Percentiles rank a stretch among this genome's conserved stretches.
These are phyloP conservation scores for Clarias macrocephalus DNA, from an alignment of 2,113 vertebrate genomes.

Conservation along the genomic window DNA sequence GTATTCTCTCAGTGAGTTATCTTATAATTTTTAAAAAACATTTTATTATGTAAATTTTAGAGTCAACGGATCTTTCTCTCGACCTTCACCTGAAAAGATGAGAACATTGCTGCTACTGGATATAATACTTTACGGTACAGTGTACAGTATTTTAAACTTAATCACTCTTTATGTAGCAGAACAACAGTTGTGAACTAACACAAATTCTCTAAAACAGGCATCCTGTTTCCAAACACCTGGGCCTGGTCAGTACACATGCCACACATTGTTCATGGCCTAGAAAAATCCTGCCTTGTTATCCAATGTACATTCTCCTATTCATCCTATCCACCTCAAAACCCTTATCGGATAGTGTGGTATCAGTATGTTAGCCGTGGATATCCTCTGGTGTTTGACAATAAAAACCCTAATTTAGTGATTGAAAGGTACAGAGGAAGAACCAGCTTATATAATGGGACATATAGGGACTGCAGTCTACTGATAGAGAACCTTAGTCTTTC, in stretches of 20 bases:
- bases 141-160: not conserved
- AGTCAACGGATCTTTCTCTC: not conserved
- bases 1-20: not conserved
- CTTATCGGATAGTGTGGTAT: conserved; percentile 64
- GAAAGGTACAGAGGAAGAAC: conserved; percentile 45
- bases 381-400: conserved; percentile 58
- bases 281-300: conserved; percentile 64
- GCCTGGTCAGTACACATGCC: conserved; percentile 58
- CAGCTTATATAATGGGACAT: accelerated
- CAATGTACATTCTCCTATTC: conserved; percentile 61
- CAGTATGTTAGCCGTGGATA: conserved; percentile 42
- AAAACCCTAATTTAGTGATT: not conserved
- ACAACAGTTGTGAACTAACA: not conserved
- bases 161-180: not conserved
- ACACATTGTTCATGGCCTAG: conserved; percentile 45
- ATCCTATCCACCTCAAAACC: conserved; percentile 19
- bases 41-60: not conserved
- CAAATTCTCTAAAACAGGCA: conserved; percentile 39
- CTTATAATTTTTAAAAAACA: not conserved
- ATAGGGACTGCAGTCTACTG: conserved; percentile 49
- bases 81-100: conserved; percentile 16
- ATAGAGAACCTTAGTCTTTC: conserved; percentile 27
- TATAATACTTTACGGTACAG: conserved; percentile 38
- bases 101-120: not conserved
- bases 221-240: conserved; percentile 11